A percentile compares a stretch with the other conserved stretches of the same genome.
Evolutionary conservation across 1,140 invertebrate species (phyloP).

Genomic region (Episyrphus balteatus): DNA sequence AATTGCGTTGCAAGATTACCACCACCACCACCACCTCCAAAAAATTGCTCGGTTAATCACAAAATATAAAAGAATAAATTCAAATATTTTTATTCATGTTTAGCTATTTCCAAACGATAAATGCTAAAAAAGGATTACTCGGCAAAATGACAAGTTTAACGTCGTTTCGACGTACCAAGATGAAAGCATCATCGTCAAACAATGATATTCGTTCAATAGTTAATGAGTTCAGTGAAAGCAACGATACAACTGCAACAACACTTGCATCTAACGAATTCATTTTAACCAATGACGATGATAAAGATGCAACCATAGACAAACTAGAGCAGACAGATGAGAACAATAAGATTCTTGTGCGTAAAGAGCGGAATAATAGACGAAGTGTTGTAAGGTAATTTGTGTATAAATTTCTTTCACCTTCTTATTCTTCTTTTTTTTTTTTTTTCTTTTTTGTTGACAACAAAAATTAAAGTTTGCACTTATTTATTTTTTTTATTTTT

Average conservation of each 20-base stretch:
- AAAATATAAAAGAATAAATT: too few relatives aligned
- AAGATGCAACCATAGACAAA: too few relatives aligned
- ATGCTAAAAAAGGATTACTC: slow-evolving; percentile 29
- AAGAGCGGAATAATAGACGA: slow-evolving; percentile 33
- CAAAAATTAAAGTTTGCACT: too few relatives aligned
- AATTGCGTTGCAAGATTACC: too few relatives aligned
- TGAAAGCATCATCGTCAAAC: slow-evolving; percentile 30
- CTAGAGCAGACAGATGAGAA: too few relatives aligned
- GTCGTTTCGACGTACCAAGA: slow-evolving; percentile 32
- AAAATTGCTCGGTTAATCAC: too few relatives aligned
- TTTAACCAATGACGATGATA: too few relatives aligned
- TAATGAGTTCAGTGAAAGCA: slow-evolving; percentile 15
- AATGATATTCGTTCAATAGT: slow-evolving; percentile 32
- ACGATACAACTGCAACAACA: slow-evolving; percentile 11
- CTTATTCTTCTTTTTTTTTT: too few relatives aligned
- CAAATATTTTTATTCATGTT: background rate
- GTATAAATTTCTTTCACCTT: too few relatives aligned
- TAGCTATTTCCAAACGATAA: slow-evolving; percentile 35
- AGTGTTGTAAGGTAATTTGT: slow-evolving; percentile 30
- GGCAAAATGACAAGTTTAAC: slow-evolving; percentile 34
- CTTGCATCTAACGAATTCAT: slow-evolving; percentile 7
- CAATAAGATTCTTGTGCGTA: slow-evolving; percentile 14
- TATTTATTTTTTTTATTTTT: too few relatives aligned
- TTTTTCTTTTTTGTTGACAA: too few relatives aligned
- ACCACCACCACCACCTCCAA: too few relatives aligned